These are phyloP conservation scores for Lycaena phlaeas DNA, from an alignment of 2,888 invertebrate genomes.

Conservation along the genomic window DNA sequence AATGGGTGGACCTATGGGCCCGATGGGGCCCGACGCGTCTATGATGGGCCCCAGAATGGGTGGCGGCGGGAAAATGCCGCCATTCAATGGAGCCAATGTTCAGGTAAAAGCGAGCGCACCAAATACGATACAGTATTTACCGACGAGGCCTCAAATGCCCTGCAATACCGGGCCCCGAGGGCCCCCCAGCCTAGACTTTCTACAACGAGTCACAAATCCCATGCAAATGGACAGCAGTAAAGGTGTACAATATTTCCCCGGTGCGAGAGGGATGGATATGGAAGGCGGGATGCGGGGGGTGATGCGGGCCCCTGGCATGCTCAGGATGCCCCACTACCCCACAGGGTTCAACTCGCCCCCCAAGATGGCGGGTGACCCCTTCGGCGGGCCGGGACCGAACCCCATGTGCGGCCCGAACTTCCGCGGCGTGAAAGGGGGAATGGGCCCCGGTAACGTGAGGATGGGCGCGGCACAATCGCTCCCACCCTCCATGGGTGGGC, in stretches of 20 bases:
- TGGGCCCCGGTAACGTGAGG: conserved; percentile 43
- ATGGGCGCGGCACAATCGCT: conserved; percentile 78
- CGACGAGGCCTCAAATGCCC: conserved; percentile 91
- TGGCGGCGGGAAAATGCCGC: conserved; percentile 68
- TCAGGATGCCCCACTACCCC: conserved; percentile 64
- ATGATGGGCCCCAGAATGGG: conserved; percentile 80
- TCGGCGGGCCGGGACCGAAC: conserved; percentile 34
- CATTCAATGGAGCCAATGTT: conserved; percentile 80
- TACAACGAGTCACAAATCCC: conserved; percentile 91
- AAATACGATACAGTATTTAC: conserved; percentile 98
- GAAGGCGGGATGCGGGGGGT: conserved; percentile 65
- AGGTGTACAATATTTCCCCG: conserved; percentile 81
- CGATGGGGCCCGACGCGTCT: conserved; percentile 67
- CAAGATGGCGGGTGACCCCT: conserved; percentile 51
- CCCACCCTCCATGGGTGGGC: conserved; percentile 85
- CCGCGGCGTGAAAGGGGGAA: conserved; percentile 51
- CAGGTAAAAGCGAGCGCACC: conserved; percentile 97
- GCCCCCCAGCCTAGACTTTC: conserved; percentile 91
- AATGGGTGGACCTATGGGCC: conserved; percentile 67
- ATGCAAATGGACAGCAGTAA: conserved; percentile 79
- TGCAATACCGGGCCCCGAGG: conserved; percentile 80
- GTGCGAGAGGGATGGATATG: conserved; percentile 70
- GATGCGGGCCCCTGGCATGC: conserved; percentile 51
- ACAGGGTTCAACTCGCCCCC: conserved; percentile 63
- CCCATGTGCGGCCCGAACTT: conserved; percentile 54